Evolutionary conservation across 2,113 vertebrate genomes (phyloP).

Genomic region (Phodopus roborovskii): DNA sequence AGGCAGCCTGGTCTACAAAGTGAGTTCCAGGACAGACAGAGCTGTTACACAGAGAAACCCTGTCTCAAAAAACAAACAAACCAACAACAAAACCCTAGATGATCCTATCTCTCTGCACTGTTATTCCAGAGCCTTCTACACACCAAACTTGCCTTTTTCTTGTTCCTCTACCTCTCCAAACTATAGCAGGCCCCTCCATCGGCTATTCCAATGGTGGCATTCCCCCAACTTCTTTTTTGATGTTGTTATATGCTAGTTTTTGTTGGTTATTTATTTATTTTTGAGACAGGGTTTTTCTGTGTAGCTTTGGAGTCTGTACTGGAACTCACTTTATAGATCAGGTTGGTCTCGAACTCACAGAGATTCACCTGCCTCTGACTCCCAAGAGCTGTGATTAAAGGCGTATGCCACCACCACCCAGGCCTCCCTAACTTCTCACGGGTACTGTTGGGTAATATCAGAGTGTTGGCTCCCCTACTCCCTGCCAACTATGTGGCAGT

Average conservation of each 20-base stretch:
- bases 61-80: not conserved
- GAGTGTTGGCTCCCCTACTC: not conserved
- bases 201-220: rapidly evolving
- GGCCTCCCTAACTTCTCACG: not conserved
- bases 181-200: not conserved
- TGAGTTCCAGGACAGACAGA: not conserved
- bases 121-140: not conserved
- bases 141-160: not conserved
- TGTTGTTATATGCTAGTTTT: no score
- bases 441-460: not conserved
- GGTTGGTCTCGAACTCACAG: no score
- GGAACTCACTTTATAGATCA: no score
- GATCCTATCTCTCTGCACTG: not conserved
- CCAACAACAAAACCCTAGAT: not conserved
- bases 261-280: no score
- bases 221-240: not conserved
- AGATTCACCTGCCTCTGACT: no score
- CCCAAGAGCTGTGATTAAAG: no score
- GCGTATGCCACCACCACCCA: no score
- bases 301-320: no score
- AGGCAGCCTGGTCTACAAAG: not conserved
- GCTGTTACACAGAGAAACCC: not conserved
- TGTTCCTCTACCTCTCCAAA: not conserved
- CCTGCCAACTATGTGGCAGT: not conserved
- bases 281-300: no score